These are phyloP conservation scores for Caenorhabditis afra DNA, from an alignment of 2,888 invertebrate genomes.

Conservation along the genomic window DNA sequence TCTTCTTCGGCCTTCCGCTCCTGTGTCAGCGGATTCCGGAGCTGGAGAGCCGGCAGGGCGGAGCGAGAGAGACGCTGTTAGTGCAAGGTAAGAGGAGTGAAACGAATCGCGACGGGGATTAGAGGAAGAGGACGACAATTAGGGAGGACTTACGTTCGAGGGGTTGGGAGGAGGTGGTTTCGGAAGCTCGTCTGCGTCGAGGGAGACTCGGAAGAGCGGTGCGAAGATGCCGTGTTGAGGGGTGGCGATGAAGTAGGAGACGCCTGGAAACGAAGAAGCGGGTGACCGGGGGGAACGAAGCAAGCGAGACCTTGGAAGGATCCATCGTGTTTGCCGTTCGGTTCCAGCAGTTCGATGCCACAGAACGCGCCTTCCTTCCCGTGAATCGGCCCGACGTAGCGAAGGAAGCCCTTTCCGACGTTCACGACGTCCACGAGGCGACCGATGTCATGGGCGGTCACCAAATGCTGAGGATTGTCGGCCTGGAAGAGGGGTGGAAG, in stretches of 20 bases:
- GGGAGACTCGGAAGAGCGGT: conserved; percentile 81
- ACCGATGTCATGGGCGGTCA: conserved; percentile 64
- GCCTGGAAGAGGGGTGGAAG: conserved; percentile 49
- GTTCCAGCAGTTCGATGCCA: conserved; percentile 84
- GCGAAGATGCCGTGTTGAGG: conserved; percentile 85
- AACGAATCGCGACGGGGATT: no score
- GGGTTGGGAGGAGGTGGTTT: conserved; percentile 20
- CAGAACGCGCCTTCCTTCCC: conserved; percentile 85
- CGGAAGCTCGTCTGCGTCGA: conserved; percentile 47
- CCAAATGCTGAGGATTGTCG: conserved; percentile 60
- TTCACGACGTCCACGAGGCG: conserved; percentile 62
- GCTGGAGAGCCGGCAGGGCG: conserved; percentile 63
- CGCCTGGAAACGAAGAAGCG: conserved; percentile 81
- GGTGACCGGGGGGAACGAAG: not conserved
- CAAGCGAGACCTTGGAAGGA: conserved; percentile 74
- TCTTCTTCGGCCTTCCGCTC: conserved; percentile 36
- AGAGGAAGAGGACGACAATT: conserved; percentile 17
- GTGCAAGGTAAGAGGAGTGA: not conserved
- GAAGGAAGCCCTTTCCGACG: conserved; percentile 82
- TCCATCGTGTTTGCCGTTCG: conserved; percentile 85
- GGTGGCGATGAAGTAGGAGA: conserved; percentile 85
- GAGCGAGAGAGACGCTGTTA: conserved; percentile 69
- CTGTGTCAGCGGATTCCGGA: conserved; percentile 53
- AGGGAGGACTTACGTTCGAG: conserved; percentile 31
- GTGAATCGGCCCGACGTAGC: conserved; percentile 84